A percentile compares a stretch with the other conserved stretches of the same genome.
These are phyloP conservation scores for Ctenodactylus gundi DNA, from an alignment of 2,113 vertebrate species.

Conservation along the genomic window DNA sequence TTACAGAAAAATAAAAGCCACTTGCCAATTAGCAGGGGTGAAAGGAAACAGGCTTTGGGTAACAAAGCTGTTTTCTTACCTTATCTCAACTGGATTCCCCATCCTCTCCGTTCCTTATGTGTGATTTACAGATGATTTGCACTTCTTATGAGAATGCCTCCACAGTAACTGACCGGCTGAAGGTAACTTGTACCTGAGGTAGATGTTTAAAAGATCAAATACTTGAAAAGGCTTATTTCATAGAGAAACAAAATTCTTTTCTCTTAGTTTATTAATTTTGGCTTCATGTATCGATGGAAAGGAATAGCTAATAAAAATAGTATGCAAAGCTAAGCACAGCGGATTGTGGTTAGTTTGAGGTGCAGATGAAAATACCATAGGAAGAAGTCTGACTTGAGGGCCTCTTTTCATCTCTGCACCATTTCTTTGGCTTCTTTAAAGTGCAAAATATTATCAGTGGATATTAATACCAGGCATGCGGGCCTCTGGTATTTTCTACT, in stretches of 20 bases:
- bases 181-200: neutral
- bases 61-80: neutral
- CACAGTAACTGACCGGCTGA: neutral
- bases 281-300: neutral
- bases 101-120: neutral
- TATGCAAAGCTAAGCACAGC: neutral
- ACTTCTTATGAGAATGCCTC: neutral
- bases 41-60: neutral
- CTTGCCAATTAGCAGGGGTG: neutral
- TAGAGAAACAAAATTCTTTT: neutral
- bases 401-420: neutral
- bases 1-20: neutral
- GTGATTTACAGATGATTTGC: neutral
- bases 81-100: neutral
- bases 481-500: conserved; percentile 22
- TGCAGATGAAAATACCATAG: neutral
- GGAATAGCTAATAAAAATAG: neutral
- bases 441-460: neutral
- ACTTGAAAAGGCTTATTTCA: neutral
- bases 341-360: neutral
- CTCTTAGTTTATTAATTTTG: neutral
- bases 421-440: neutral
- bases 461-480: neutral
- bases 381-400: neutral
- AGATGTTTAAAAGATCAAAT: neutral